Evolutionary conservation across 2,888 invertebrate genomes (phyloP), one percentile per base, ranked within the genome.

Genomic region (Chloroclystis v-ata): DNA sequence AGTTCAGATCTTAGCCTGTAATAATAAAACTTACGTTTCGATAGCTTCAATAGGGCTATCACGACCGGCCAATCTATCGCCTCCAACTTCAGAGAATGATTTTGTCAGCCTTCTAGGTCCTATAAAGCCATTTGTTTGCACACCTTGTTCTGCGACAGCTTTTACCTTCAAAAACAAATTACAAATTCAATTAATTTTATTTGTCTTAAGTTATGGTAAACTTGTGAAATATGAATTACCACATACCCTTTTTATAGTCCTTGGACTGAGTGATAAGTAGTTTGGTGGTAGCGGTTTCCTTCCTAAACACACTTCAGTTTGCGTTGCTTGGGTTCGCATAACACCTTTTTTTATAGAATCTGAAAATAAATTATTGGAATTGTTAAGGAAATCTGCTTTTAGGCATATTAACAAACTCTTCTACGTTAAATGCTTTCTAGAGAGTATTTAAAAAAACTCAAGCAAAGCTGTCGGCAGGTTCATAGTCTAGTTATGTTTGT

Each of bases 261-360:
- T 84, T 5, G 96, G 96, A 78, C 95, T 95, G 14, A 95, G 78
- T 10, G 93, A 93, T 53, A 93, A 89, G 63, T 91, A 90, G 59
- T 91, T 89, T 4, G 94, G 92, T n/a, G 93, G 90, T 39, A 90
- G 74, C n/a, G 91, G 92, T 79, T 92, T 93, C 63, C 92, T 89
- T 61, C 92, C 92, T 67, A 92, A 82, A 69, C 91, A 91, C 20
- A 92, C 90, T 86, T 97, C 97, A 4, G 93, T 96, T 82, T 97
- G 97, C 3, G 97, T 97, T 10, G 97, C 96, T 82, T 97, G 97
- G 0, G 96, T 96, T 77, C 96, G 94, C 96, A 96, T 96, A 0
- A 93, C 92, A 28, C 93, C 91, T 67, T 95, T 91, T 72, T 95
- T 96, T 53, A 94, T 87, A 75, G 94, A 94, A 81, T 95, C 95